Evolutionary conservation across 2,888 invertebrate genomes (phyloP), one percentile per base, ranked within the genome.

Genomic region (Megalurothrips usitatus): DNA sequence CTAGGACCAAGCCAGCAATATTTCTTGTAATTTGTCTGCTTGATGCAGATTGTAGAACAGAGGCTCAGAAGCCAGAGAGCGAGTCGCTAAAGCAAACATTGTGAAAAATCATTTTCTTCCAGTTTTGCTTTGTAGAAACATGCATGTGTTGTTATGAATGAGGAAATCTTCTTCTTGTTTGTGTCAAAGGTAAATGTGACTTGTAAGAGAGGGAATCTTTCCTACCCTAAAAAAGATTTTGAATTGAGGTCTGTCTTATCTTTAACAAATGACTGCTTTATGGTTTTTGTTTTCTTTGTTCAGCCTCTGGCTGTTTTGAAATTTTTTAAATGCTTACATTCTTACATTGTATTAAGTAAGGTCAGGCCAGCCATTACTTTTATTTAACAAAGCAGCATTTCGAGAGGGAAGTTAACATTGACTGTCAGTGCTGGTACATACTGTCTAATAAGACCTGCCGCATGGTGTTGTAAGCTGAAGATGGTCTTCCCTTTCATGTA

Each of bases 1-100:
- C 68, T 26, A 23, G 68, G 68, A 75, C 68, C 68, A 75, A 75
- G 11, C 26, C 23, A 75, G 68, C 68, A 75, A 75, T 75, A 75
- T 26, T 26, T 26, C 26, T 26, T 58, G 17, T 58, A 52, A 52
- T 52, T 52, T 52, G n/a, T 19, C n/a, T 58, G 58, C 58, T 14
- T 17, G 17, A 17, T 19, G 58, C 58, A 19, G 58, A 58, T 58
- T 14, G 6, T 14, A 58, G 19, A 6, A 58, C 10, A n/a, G 11
- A 0, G 58, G 19, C 17, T 58, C 58, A 11, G 17, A 19, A n/a
- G 17, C 58, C 6, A 19, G 19, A 6, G n/a, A 58, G 17, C 6
- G n/a, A 58, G 58, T 17, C 17, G 58, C 58, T 19, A 58, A 58
- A 4, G 58, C 58, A 58, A 17, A 52, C 6, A 52, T 52, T 52